These are phyloP conservation scores for Cephus pulcher DNA, from an alignment of 2,888 invertebrate species.

Conservation along the genomic window DNA sequence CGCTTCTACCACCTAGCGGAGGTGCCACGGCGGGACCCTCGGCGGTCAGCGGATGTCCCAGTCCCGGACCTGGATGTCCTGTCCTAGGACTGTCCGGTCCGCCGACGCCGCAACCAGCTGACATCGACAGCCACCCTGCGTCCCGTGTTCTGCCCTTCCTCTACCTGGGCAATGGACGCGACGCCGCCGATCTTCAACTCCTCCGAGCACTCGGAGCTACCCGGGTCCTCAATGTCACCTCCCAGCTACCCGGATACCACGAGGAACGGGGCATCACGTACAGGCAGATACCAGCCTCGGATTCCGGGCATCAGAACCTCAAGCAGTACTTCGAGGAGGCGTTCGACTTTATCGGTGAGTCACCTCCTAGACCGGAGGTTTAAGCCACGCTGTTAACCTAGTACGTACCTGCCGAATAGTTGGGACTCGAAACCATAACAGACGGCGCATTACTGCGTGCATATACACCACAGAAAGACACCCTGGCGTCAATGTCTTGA, in stretches of 20 bases:
- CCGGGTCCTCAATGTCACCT: conserved; percentile 85
- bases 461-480: not conserved
- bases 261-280: conserved; percentile 76
- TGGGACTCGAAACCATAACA: not conserved
- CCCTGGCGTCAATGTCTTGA: not conserved
- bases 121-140: conserved; percentile 81
- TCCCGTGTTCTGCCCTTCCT: conserved; percentile 84
- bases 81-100: conserved; percentile 51
- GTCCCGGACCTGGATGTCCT: conserved; percentile 61
- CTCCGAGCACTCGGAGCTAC: conserved; percentile 77
- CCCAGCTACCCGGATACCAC: conserved; percentile 79
- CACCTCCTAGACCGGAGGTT: not conserved
- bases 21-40: conserved; percentile 48
- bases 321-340: conserved; percentile 91
- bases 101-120: conserved; percentile 64
- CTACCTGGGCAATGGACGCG: conserved; percentile 84
- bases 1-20: conserved; percentile 68
- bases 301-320: conserved; percentile 87
- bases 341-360: conserved; percentile 86
- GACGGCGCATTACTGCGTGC: not conserved
- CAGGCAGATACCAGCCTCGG: conserved; percentile 84
- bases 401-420: not conserved
- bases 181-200: conserved; percentile 79
- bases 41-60: conserved; percentile 66
- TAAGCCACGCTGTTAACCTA: not conserved